Conservation (phyloP, 2,888 invertebrate genomes). For the Lochmaea capreae region DNA sequence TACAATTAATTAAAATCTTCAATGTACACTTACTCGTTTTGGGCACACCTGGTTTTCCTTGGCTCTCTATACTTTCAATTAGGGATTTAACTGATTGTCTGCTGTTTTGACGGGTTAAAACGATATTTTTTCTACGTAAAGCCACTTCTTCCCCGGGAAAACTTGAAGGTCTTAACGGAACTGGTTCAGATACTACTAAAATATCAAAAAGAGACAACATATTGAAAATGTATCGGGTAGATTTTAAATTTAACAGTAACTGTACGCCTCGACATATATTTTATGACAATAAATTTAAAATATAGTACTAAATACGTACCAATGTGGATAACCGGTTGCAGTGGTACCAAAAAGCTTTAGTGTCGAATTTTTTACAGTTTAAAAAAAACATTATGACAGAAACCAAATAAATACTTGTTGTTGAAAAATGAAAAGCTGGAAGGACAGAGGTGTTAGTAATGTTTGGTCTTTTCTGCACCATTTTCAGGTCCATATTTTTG, state of each 20-base stretch:
- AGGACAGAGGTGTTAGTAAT: no score
- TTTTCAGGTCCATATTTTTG: no score
- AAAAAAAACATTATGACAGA: no score
- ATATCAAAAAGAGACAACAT: neutral
- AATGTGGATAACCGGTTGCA: neutral
- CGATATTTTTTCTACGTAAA: constrained; percentile 69
- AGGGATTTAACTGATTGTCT: constrained; percentile 89
- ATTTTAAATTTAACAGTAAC: constrained; percentile 17
- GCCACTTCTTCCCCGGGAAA: constrained; percentile 73
- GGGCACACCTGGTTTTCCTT: constrained; percentile 50
- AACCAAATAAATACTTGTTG: no score
- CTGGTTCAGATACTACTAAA: constrained; percentile 58
- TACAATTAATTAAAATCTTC: neutral
- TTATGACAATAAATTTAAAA: neutral
- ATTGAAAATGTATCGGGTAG: constrained; percentile 25
- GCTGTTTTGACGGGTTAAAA: constrained; percentile 75
- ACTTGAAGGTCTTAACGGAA: constrained; percentile 68
- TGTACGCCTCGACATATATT: constrained; percentile 11
- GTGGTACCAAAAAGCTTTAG: neutral
- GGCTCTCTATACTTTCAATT: constrained; percentile 89
- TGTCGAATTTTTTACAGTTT: no score
- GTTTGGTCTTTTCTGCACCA: no score
- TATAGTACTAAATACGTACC: neutral
- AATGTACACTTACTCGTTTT: constrained; percentile 47
- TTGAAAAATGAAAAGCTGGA: no score